Conservation (phyloP, 2,113 vertebrate species). For the Clarias gariepinus region DNA sequence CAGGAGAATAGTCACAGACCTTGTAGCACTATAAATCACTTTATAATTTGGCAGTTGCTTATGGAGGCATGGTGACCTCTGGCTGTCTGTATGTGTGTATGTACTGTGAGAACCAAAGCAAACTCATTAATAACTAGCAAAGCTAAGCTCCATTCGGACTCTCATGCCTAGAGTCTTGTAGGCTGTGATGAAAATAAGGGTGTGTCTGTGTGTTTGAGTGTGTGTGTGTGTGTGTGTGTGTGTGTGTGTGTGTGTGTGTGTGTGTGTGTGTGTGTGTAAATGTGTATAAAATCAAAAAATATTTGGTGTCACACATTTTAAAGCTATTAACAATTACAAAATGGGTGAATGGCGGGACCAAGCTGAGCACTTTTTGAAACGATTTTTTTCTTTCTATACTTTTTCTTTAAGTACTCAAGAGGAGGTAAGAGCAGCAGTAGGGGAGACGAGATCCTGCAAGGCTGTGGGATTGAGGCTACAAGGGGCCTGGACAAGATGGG, state of each 20-base stretch:
- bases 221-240: neutral
- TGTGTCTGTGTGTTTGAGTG: neutral
- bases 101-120: constrained; percentile 5
- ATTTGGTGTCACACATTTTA: neutral
- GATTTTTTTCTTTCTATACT: no score
- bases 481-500: no score
- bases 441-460: no score
- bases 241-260: neutral
- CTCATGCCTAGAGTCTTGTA: neutral
- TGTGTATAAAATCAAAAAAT: neutral
- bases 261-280: neutral
- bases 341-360: no score
- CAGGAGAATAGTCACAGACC: neutral
- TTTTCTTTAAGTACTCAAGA: no score
- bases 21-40: constrained; percentile 26
- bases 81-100: constrained; percentile 8
- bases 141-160: neutral
- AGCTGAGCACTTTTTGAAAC: no score
- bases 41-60: constrained; percentile 17
- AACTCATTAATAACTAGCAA: constrained; percentile 17
- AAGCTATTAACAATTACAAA: neutral
- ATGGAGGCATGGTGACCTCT: neutral
- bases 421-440: no score
- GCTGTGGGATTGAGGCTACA: no score
- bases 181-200: neutral